These are phyloP conservation scores for Odontocerum albicorne DNA, from an alignment of 2,888 invertebrate species.

Conservation along the genomic window DNA sequence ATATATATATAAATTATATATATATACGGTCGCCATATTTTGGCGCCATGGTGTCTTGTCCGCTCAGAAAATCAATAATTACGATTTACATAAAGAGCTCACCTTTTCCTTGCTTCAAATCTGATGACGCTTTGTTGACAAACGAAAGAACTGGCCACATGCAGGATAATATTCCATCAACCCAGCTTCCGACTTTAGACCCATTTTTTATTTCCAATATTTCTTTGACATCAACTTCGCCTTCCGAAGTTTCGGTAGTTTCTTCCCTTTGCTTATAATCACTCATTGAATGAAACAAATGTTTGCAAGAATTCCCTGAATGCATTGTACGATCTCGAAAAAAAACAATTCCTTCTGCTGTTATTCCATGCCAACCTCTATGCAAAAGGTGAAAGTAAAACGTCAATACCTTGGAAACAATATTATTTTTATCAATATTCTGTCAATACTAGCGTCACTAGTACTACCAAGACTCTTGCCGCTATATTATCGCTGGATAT, in stretches of 20 bases:
- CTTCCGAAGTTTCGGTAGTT: neutral
- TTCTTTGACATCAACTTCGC: constrained; percentile 11
- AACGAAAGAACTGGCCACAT: constrained; percentile 86
- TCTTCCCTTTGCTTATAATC: constrained; percentile 7
- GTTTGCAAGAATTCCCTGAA: constrained; percentile 17
- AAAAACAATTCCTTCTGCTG: too few relatives aligned
- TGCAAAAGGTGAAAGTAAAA: too few relatives aligned
- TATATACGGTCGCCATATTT: neutral
- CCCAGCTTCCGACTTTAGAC: constrained; percentile 53
- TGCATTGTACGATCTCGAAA: constrained; percentile 12
- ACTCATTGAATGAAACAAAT: constrained; percentile 11
- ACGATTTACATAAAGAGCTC: constrained; percentile 25
- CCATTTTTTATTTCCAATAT: constrained; percentile 21
- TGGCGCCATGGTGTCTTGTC: neutral
- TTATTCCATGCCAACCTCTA: too few relatives aligned
- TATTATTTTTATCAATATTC: too few relatives aligned
- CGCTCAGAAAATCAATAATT: neutral
- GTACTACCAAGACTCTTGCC: too few relatives aligned
- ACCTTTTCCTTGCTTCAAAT: constrained; percentile 68
- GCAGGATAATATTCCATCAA: constrained; percentile 85
- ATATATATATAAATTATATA: too few relatives aligned
- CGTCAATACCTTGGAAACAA: too few relatives aligned
- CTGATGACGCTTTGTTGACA: constrained; percentile 73
- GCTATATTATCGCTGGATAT: too few relatives aligned
- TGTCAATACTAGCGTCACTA: too few relatives aligned